Conservation (phyloP, 2,888 invertebrate species). For the Orthonychiurus folsomi region DNA sequence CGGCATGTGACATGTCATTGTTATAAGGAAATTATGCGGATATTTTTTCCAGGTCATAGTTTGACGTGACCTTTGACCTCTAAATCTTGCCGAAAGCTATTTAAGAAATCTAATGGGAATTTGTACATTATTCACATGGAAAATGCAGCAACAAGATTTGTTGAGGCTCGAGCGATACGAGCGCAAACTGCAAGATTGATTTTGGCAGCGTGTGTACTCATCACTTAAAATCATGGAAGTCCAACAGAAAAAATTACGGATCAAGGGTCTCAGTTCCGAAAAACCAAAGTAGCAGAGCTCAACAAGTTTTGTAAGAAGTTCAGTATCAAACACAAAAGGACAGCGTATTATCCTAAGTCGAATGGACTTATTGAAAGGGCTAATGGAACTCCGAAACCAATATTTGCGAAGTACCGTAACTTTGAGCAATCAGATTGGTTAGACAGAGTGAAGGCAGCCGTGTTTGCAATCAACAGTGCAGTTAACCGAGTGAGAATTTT, state of each 20-base stretch:
- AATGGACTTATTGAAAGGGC: neutral
- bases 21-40: too few relatives aligned
- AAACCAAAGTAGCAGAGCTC: neutral
- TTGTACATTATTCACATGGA: neutral
- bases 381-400: neutral
- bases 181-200: neutral
- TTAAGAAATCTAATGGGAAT: constrained; percentile 1
- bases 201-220: neutral
- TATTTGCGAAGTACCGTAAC: neutral
- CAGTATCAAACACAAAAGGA: neutral
- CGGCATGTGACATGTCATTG: too few relatives aligned
- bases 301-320: neutral
- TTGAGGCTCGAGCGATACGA: neutral
- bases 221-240: constrained; percentile 2
- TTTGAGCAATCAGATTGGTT: constrained; percentile 4
- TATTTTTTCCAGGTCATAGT: too few relatives aligned
- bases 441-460: neutral
- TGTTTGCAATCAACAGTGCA: constrained; percentile 3
- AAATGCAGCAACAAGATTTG: neutral
- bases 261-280: neutral
- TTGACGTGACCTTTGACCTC: too few relatives aligned
- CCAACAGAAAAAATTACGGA: neutral
- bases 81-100: constrained; percentile 9
- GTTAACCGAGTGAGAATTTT: neutral
- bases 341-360: neutral